A percentile compares a stretch with the other conserved stretches of the same genome.
Conservation (phyloP, 2,113 vertebrate genomes). For the Oplegnathus fasciatus region DNA sequence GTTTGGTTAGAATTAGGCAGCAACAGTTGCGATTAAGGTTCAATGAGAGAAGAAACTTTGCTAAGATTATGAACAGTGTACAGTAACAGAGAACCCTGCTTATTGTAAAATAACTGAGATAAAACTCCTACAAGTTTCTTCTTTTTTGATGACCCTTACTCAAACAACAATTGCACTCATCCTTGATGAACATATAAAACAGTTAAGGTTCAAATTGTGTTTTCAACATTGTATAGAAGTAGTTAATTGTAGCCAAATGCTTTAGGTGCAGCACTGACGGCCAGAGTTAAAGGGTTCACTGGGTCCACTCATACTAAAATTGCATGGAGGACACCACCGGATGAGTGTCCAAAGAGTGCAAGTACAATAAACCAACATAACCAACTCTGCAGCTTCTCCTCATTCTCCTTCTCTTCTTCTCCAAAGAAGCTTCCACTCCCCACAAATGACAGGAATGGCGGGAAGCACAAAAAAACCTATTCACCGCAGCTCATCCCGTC, state of each 20-base stretch:
- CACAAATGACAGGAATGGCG: slow-evolving; percentile 52
- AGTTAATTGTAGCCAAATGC: slow-evolving; percentile 3
- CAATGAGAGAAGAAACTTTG: not conserved
- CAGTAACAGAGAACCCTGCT: not conserved
- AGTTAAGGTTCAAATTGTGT: not conserved
- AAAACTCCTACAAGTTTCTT: not conserved
- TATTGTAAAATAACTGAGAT: not conserved
- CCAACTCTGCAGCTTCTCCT: slow-evolving; percentile 30
- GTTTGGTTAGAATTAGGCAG: not conserved
- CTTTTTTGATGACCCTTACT: not conserved
- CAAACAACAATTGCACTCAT: not conserved
- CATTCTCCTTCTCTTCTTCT: slow-evolving; percentile 32
- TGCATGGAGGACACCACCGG: not conserved
- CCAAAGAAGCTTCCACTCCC: slow-evolving; percentile 44
- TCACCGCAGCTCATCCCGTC: slow-evolving; percentile 54
- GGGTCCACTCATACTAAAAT: slow-evolving; percentile 10
- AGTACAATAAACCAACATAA: slow-evolving; percentile 53
- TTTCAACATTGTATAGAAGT: not conserved
- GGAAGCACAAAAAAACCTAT: slow-evolving; percentile 54
- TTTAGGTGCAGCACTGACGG: not conserved
- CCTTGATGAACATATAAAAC: slow-evolving; percentile 5
- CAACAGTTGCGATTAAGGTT: not conserved
- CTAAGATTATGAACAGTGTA: not conserved
- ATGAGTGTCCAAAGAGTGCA: slow-evolving; percentile 21
- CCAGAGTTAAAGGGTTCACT: slow-evolving; percentile 31